phyloP scores from a whole-genome alignment of 1,140 invertebrate species.

The Zaprionus capensis region DNA sequence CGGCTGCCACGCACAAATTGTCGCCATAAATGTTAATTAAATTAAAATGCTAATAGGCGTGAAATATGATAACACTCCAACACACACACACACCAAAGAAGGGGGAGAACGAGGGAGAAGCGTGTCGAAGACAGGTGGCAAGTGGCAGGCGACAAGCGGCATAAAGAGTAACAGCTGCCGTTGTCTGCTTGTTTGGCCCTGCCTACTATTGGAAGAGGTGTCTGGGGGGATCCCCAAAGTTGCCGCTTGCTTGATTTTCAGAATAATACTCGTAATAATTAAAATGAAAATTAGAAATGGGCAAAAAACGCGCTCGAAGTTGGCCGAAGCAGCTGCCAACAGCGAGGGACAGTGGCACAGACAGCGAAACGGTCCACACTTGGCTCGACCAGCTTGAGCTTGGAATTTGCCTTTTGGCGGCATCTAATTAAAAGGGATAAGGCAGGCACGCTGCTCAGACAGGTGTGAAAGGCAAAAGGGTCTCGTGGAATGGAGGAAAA shows the following conservation, averaged over 20 bases:
- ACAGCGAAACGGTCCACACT: slow-evolving; percentile 34
- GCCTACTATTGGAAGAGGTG: slow-evolving; percentile 14
- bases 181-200: slow-evolving; percentile 21
- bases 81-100: slow-evolving; percentile 22
- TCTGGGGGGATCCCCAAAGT: slow-evolving; percentile 48
- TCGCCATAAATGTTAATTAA: slow-evolving; percentile 81
- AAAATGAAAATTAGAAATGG: slow-evolving; percentile 79
- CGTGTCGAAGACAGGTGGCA: slow-evolving; percentile 43
- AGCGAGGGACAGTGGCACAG: slow-evolving; percentile 2
- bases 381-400: slow-evolving; percentile 51
- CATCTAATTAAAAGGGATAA: slow-evolving; percentile 81
- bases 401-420: slow-evolving; percentile 72
- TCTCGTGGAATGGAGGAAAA: slow-evolving; percentile 1
- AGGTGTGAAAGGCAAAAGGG: slow-evolving; percentile 64
- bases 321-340: slow-evolving; percentile 64
- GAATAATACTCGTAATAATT: slow-evolving; percentile 80
- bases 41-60: slow-evolving; percentile 81
- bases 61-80: slow-evolving; percentile 76
- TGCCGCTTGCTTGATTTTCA: slow-evolving; percentile 75
- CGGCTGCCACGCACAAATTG: slow-evolving; percentile 66
- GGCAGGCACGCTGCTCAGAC: slow-evolving; percentile 48
- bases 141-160: slow-evolving; percentile 26
- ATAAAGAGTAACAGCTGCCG: slow-evolving; percentile 72
- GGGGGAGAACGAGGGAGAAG: not conserved
- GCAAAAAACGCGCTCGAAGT: slow-evolving; percentile 42